Conservation (phyloP, 1,140 invertebrate genomes). For the Tyrophagus putrescentiae region DNA sequence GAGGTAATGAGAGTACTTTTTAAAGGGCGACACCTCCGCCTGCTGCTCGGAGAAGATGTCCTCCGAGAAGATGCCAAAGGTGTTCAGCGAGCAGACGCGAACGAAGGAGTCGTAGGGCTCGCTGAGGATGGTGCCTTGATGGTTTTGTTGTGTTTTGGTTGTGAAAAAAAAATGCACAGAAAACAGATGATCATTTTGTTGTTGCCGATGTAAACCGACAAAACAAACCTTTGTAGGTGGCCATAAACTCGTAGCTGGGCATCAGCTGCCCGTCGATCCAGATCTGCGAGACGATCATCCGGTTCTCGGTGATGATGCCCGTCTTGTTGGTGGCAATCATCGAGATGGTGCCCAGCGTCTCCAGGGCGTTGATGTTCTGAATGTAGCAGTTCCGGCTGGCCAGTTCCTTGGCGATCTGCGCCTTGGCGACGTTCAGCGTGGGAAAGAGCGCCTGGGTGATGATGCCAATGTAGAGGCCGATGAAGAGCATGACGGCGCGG, state of each 20-base stretch:
- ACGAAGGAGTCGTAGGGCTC: conserved; percentile 32
- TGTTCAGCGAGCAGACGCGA: conserved; percentile 52
- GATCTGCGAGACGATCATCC: conserved; percentile 93
- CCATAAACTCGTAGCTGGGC: neutral
- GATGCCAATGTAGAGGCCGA: conserved; percentile 96
- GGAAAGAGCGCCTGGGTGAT: conserved; percentile 93
- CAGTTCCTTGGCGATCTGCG: conserved; percentile 82
- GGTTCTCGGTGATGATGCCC: conserved; percentile 84
- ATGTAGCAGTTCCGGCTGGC: conserved; percentile 91
- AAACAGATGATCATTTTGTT: too few species aligned
- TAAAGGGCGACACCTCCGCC: conserved; percentile 95
- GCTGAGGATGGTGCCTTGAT: conserved; percentile 81
- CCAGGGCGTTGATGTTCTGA: conserved; percentile 94
- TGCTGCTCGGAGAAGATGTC: conserved; percentile 76
- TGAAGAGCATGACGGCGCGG: conserved; percentile 94
- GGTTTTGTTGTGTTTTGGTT: conserved; percentile 87
- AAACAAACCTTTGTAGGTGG: neutral
- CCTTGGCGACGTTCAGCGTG: conserved; percentile 73
- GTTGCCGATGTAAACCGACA: too few species aligned
- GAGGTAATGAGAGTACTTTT: conserved; percentile 46
- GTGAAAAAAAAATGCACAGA: too few species aligned
- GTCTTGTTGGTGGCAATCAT: conserved; percentile 96
- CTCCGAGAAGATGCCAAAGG: conserved; percentile 79
- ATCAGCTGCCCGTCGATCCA: conserved; percentile 57
- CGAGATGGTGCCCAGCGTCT: conserved; percentile 85